These are phyloP conservation scores for Azorinus chamasolen DNA, from an alignment of 2,888 invertebrate species.

Conservation along the genomic window DNA sequence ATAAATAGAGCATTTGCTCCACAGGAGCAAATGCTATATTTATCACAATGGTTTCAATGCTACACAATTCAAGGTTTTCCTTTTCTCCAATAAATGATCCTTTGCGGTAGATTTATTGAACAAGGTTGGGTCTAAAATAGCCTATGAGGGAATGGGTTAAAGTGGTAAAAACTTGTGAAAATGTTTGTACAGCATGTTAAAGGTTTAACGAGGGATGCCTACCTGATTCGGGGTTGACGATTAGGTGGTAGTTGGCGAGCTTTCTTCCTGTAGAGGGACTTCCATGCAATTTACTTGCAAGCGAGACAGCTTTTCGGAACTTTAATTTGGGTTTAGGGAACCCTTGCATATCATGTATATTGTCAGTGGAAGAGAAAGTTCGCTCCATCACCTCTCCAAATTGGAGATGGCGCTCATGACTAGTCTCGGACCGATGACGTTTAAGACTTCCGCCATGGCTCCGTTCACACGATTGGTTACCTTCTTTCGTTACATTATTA, in stretches of 20 bases:
- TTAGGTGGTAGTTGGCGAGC: slow-evolving; percentile 84
- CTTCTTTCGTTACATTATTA: slow-evolving; percentile 30
- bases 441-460: slow-evolving; percentile 73
- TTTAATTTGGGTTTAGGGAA: slow-evolving; percentile 79
- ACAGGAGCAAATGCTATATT: too few species aligned
- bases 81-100: too few species aligned
- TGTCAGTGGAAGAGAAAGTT: slow-evolving; percentile 83
- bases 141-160: too few species aligned
- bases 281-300: slow-evolving; percentile 82
- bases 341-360: slow-evolving; percentile 80
- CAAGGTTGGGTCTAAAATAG: too few species aligned
- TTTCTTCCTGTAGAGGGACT: slow-evolving; percentile 85
- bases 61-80: too few species aligned
- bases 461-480: slow-evolving; percentile 32
- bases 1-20: too few species aligned
- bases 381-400: slow-evolving; percentile 80
- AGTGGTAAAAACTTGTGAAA: too few species aligned
- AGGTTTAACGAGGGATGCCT: slow-evolving; percentile 39
- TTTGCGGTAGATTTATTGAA: too few species aligned
- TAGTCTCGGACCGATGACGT: slow-evolving; percentile 78
- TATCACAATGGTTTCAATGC: too few species aligned
- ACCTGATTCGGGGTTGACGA: slow-evolving; percentile 84
- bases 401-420: slow-evolving; percentile 79
- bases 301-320: slow-evolving; percentile 83
- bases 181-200: too few species aligned